Conservation (phyloP, 2,888 invertebrate genomes). For the Eutolmus rufibarbis region DNA sequence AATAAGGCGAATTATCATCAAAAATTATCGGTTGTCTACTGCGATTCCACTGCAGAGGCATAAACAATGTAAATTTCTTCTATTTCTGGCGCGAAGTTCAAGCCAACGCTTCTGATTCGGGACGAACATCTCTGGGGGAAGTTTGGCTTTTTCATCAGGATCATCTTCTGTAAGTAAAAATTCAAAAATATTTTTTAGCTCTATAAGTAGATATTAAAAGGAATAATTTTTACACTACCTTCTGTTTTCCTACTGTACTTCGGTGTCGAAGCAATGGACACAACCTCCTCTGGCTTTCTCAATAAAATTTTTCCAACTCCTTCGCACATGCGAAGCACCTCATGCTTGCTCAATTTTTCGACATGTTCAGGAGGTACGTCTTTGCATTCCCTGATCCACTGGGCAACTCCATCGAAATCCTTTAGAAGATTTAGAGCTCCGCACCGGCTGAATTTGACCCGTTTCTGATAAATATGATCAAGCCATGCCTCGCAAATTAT, state of each 20-base stretch:
- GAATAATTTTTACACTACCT: slow-evolving; percentile 37
- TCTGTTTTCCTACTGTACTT: slow-evolving; percentile 53
- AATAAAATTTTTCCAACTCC: slow-evolving; percentile 82
- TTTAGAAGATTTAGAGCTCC: slow-evolving; percentile 80
- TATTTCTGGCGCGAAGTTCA: slow-evolving; percentile 71
- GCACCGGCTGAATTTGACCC: slow-evolving; percentile 80
- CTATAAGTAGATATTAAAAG: not conserved
- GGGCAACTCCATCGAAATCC: slow-evolving; percentile 81
- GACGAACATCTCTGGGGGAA: slow-evolving; percentile 89
- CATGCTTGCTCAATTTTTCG: slow-evolving; percentile 64
- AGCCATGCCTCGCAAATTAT: slow-evolving; percentile 89
- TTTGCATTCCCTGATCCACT: slow-evolving; percentile 75
- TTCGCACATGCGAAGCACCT: slow-evolving; percentile 73
- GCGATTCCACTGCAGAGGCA: slow-evolving; percentile 9
- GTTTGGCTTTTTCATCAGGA: slow-evolving; percentile 66
- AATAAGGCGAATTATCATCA: not conserved
- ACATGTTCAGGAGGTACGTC: slow-evolving; percentile 65
- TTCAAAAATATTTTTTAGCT: not conserved
- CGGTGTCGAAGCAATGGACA: slow-evolving; percentile 72
- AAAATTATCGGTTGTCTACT: not conserved
- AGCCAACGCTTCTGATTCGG: slow-evolving; percentile 91
- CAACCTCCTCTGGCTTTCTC: slow-evolving; percentile 83
- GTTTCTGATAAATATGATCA: slow-evolving; percentile 82
- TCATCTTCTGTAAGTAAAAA: slow-evolving; percentile 24
- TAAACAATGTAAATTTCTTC: not conserved